Base-by-base conservation (phyloP, 2,888 invertebrate genomes). In the Meandrusa payeni region DNA sequence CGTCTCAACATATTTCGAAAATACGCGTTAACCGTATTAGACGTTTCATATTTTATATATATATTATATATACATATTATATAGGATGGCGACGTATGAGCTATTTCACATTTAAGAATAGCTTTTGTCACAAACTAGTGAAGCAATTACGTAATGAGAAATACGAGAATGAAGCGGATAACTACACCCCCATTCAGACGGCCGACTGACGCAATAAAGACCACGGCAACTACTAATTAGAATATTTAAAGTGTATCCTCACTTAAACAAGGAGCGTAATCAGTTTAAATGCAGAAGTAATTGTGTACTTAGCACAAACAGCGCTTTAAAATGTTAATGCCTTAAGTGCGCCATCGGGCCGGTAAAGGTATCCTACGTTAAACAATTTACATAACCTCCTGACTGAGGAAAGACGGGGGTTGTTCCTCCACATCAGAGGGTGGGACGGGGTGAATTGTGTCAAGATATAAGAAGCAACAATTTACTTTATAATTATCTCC, bases 291-390 rank as follows among this genome's bases (percentile, higher is more conserved):
- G 76, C 64, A 68, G 55, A 67, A 75, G 69, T 79, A 80, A 83
- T 79, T 77, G 77, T 78, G 70, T 76, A 69, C 74, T 76, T 76
- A 71, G 70, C 68, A 68, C 71, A 74, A 78, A 79, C 76, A 74
- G 73, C 69, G 69, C 65, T 74, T 76, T 79, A 72, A 76, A 77
- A 81, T 76, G 79, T 73, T 76, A 81, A 78, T 77, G 73, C 62
- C 55, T 69, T 70, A 73, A 80, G 77, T 77, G 75, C 71, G 69
- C 73, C 71, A 68, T 76, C 62, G 72, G 66, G 62, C 56, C 55
- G 54, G 66, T 64, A 69, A 72, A 65, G 66, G 69, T 61, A 64
- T 54, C 69, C 68, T 75, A 76, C 66, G 72, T 76, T 75, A 72
- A 77, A 77, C 78, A 76, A 79, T 82, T 80, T 77, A 77, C 78